Evolutionary conservation across 2,113 vertebrate species (phyloP), one percentile per base, ranked within the genome.

Genomic region (Alethe castanea): DNA sequence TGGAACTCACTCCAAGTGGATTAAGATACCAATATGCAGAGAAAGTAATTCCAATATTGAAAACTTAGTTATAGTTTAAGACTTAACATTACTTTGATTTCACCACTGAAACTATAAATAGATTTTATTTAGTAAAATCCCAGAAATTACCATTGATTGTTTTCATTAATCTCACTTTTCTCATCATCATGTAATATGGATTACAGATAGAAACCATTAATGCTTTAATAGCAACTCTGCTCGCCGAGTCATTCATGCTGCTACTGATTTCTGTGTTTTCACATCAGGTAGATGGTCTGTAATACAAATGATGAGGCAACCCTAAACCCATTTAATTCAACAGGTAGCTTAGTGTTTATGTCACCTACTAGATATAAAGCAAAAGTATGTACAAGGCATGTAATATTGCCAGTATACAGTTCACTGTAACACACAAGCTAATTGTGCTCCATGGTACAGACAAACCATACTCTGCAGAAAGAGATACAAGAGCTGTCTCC

Each of bases 121-220:
- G 82, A 95, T 87, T 96, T 96, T 98, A 96, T 95, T 97, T 97
- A 96, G 95, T 91, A 97, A 95, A 96, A 96, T 93, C 92, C 96
- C 61, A 91, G 89, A 97, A 97, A 97, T 97, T 94, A 87, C 81
- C 92, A 98, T 94, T 96, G 96, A 97, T 96, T 97, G 90, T 97
- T 92, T 97, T 96, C 97, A 98, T 98, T 97, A 97, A 97, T 98
- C 97, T 97, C 94, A 97, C 96, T 97, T 97, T 96, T 97, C 90
- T 97, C 94, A 97, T 96, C 94, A 97, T 97, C 84, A 71, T 87
- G 66, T 86, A 91, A 96, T 97, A 98, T 92, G 60, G 96, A 98
- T 98, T 97, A 97, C 92, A 95, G 94, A 89, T 91, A 84, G 96
- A 93, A 92, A 77, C 69, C 76, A 96, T 94, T 96, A 96, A 95